These are phyloP conservation scores for Gallinago undulata DNA, from an alignment of 2,113 vertebrate genomes.

Conservation along the genomic window DNA sequence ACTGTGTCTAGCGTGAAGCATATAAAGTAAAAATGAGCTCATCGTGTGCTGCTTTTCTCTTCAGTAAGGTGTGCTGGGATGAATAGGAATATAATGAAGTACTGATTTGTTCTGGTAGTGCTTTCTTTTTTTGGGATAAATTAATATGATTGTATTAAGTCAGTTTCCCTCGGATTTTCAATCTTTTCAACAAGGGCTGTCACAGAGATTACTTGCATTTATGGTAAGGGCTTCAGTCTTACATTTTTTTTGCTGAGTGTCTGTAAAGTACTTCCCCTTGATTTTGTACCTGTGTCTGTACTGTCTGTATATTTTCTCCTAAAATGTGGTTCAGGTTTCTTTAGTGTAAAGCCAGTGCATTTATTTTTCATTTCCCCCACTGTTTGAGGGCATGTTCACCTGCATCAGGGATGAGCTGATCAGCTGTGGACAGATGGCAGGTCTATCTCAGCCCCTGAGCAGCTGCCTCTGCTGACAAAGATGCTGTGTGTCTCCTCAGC, in stretches of 20 bases:
- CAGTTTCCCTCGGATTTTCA: background rate
- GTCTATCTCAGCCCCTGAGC: constrained; percentile 17
- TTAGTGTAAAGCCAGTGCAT: background rate
- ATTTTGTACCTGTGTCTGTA: background rate
- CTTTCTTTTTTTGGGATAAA: background rate
- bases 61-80: background rate
- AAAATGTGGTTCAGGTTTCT: background rate
- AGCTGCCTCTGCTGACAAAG: constrained; percentile 49
- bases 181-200: background rate
- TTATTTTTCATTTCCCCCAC: background rate
- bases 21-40: background rate
- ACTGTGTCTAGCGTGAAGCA: background rate
- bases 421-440: constrained; percentile 56
- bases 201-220: background rate
- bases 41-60: background rate
- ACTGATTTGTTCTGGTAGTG: background rate
- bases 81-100: constrained; percentile 16
- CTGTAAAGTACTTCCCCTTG: background rate
- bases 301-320: background rate
- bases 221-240: background rate
- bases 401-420: background rate
- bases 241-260: background rate
- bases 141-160: background rate
- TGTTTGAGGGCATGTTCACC: constrained; percentile 21
- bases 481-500: constrained; percentile 4